Percentiles rank a stretch among this genome's conserved stretches.
Evolutionary conservation across 2,888 invertebrate species (phyloP).

Genomic region (Lampropteryx suffumata): DNA sequence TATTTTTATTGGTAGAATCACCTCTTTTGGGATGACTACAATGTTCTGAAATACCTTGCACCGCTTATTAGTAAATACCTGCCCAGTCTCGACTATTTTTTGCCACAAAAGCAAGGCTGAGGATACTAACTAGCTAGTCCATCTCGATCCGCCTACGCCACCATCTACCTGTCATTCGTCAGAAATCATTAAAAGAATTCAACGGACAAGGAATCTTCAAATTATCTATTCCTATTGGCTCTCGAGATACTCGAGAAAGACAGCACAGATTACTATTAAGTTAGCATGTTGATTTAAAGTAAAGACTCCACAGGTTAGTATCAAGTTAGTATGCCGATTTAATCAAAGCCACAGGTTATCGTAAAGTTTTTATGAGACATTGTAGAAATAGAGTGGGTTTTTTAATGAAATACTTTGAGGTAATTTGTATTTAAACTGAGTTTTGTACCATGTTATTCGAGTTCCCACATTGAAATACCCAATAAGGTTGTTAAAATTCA

Average conservation of each 20-base stretch:
- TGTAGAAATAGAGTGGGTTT: constrained; percentile 16
- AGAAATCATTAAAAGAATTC: constrained; percentile 33
- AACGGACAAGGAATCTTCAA: constrained; percentile 41
- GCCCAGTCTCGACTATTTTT: constrained; percentile 8
- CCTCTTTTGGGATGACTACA: too few relatives aligned
- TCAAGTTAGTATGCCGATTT: neutral
- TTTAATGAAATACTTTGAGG: constrained; percentile 21
- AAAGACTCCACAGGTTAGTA: neutral
- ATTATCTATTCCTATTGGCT: constrained; percentile 50
- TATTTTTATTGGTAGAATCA: too few relatives aligned
- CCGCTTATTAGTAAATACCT: constrained; percentile 9
- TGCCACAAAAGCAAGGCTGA: neutral
- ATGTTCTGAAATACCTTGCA: too few relatives aligned
- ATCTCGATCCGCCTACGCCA: constrained; percentile 16
- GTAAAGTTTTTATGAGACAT: constrained; percentile 4
- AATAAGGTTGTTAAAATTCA: constrained; percentile 22
- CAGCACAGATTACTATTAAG: neutral
- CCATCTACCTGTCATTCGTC: constrained; percentile 36
- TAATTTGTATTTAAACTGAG: constrained; percentile 21
- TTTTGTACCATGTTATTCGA: constrained; percentile 12
- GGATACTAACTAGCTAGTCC: constrained; percentile 8
- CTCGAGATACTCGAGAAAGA: constrained; percentile 22
- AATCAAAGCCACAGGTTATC: constrained; percentile 5
- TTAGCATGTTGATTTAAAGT: neutral
- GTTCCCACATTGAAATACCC: constrained; percentile 24